Evolutionary conservation across 2,888 invertebrate genomes (phyloP), one percentile per base, ranked within the genome.

Genomic region (Mythimna lalbum): DNA sequence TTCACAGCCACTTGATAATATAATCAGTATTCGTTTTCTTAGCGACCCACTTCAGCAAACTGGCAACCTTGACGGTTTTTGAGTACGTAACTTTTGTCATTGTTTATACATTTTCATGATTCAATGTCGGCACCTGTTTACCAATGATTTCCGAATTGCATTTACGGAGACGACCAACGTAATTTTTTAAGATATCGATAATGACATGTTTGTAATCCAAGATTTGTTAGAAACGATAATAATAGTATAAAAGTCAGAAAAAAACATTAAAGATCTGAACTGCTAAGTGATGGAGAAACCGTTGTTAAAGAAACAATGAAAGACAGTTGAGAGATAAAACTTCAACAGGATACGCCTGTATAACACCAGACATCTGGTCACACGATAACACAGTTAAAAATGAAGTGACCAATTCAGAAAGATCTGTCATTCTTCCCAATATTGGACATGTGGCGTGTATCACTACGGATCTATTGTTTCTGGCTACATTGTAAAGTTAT

Each of bases 41-140:
- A 71, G 60, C 77, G 88, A 89, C 90, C 90, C 72, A 91, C 83
- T 87, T 91, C 74, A 78, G 47, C 23, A 60, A 33, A 31, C 27
- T 67, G 63, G 66, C 66, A 82, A 62, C 87, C 85, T 88, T 87
- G 86, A 60, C 56, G 79, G 63, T 76, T 76, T 76, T 60, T 68
- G 68, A 73, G 61, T 66, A 66, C 57, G 63, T 53, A 52, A 60
- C 39, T 59, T 59, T 76, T 66, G 53, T 63, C 59, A 73, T 67
- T 75, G 50, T 17, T 69, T 60, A 61, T 60, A 52, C 0, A 55
- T 64, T 69, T 79, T 65, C 21, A 57, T 63, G 17, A 55, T 50
- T 49, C 43, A 33, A 9, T 57, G 1, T 21, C 21, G 47, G 33
- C 52, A 12, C 7, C 9, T 53, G 21, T 73, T 70, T 31, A 17